Base-by-base conservation (phyloP, 2,113 vertebrate species). In the Dasyurus viverrinus region DNA sequence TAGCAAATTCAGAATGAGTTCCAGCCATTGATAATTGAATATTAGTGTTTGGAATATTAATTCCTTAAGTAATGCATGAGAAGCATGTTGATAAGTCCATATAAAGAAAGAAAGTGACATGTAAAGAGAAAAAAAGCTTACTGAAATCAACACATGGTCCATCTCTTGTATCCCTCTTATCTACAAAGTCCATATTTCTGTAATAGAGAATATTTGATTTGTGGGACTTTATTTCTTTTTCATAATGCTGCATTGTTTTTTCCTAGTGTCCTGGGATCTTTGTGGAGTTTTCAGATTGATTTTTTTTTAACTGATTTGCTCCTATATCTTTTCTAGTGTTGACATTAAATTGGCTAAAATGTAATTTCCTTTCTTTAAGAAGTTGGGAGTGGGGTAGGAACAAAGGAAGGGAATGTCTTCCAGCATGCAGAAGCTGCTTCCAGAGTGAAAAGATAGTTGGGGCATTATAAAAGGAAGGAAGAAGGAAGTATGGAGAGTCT, bases 11-110 rank as follows among this genome's bases (percentile, higher is more conserved):
- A 47, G 7, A 0, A 57, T 93, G 36, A 93, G 96, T 92, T 22
- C 92, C 50, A 95, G n/a, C 12, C 54, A 47, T 9, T 53, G 48
- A 55, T 93, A 42, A 57, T n/a, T 89, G 24, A 93, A 10, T 52
- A 23, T 50, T 84, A 26, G 16, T 47, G 8, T 23, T 52, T 53
- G 9, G 60, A 53, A 91, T 4, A 90, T 60, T 54, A 92, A 16
- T 30, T 89, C 50, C 93, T 94, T 92, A 90, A 93, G n/a, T 94
- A 89, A 48, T 76, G 5, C 11, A 91, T 92, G 22, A 54, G 50
- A 57, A 84, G 19, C 36, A 22, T 91, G 2, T 92, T 91, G 90
- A 90, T 91, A 92, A 92, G 26, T 53, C 89, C 90, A 55, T 52
- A 84, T 52, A 84, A 84, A 84, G 19, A 42, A n/a, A 84, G 16